Evolutionary conservation across 2,797 vertebrate species (phyloP), one percentile per base, ranked within the genome.

Genomic region (Astyanax mexicanus): DNA sequence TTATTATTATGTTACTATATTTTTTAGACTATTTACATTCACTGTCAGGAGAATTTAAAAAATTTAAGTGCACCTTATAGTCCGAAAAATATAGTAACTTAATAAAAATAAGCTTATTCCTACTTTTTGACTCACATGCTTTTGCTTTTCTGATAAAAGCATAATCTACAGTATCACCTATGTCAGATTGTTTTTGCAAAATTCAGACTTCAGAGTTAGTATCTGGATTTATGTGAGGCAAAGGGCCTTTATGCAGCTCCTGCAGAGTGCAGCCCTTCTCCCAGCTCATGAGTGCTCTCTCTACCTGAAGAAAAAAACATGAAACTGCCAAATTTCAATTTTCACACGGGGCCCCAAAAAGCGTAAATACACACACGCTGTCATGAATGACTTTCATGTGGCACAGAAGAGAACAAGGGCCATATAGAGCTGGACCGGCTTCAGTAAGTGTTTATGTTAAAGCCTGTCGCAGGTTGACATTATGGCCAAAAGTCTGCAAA

Each of bases 321-420:
- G 74, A 29, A 21, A 47, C 73, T 77, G 51, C 65, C 49, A 64
- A 77, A 79, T 81, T 81, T 79, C 12, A 74, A 23, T 81, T 78
- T 83, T 83, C 73, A 77, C 65, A 74, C 52, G 32, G 74, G 77
- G 69, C 79, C 73, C 62, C 68, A 44, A 70, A 71, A 80, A 74
- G 45, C 52, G 71, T 72, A 78, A 74, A 80, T 77, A 81, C 67
- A 75, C 77, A 75, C 65, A 76, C 73, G 75, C 78, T 82, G 78
- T 76, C 75, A 74, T 38, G 38, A 72, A 77, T 51, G 55, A 68
- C 83, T 81, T 84, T 84, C 60, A 82, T 82, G 74, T 81, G 83
- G 76, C 45, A 25, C 55, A 75, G 72, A 75, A 75, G 61, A 52
- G 68, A 75, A 75, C 71, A 77, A 78, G 61, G 70, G 72, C 61